Evolutionary conservation across 1,140 invertebrate species (phyloP).

Genomic region (Anoplophora glabripennis): DNA sequence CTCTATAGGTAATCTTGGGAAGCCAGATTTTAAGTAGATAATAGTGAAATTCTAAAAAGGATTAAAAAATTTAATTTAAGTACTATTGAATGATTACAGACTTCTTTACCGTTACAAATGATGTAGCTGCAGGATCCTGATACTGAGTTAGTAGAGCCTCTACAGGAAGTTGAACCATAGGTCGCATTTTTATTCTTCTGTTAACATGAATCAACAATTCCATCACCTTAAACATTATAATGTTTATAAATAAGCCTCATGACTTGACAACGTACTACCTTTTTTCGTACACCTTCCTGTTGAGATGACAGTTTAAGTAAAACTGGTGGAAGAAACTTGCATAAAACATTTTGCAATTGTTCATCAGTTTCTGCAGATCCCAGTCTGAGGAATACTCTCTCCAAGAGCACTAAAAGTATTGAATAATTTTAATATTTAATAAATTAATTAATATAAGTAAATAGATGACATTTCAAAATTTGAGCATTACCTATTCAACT

Average conservation of each 20-base stretch:
- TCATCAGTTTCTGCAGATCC: slow-evolving; percentile 86
- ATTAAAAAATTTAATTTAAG: slow-evolving; percentile 4
- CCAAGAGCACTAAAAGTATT: slow-evolving; percentile 69
- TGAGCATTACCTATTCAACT: background rate
- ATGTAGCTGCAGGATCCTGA: slow-evolving; percentile 71
- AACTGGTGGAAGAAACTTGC: slow-evolving; percentile 85
- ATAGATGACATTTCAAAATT: background rate
- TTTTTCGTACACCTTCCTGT: slow-evolving; percentile 80
- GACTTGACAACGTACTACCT: slow-evolving; percentile 54
- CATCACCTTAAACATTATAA: slow-evolving; percentile 66
- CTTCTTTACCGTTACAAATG: slow-evolving; percentile 65
- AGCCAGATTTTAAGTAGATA: slow-evolving; percentile 91
- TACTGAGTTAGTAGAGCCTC: slow-evolving; percentile 79
- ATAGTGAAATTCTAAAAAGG: slow-evolving; percentile 85
- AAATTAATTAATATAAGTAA: slow-evolving; percentile 2
- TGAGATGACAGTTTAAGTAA: slow-evolving; percentile 83
- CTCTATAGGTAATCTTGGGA: slow-evolving; percentile 71
- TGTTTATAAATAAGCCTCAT: background rate
- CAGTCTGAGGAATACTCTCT: slow-evolving; percentile 84
- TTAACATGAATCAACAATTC: slow-evolving; percentile 92
- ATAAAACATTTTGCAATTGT: slow-evolving; percentile 76
- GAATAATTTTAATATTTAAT: slow-evolving; percentile 10
- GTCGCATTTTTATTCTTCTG: slow-evolving; percentile 80
- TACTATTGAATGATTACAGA: background rate
- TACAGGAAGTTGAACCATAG: slow-evolving; percentile 83